Base-by-base conservation (phyloP, 2,113 vertebrate species). In the Nansenia antarctica region DNA sequence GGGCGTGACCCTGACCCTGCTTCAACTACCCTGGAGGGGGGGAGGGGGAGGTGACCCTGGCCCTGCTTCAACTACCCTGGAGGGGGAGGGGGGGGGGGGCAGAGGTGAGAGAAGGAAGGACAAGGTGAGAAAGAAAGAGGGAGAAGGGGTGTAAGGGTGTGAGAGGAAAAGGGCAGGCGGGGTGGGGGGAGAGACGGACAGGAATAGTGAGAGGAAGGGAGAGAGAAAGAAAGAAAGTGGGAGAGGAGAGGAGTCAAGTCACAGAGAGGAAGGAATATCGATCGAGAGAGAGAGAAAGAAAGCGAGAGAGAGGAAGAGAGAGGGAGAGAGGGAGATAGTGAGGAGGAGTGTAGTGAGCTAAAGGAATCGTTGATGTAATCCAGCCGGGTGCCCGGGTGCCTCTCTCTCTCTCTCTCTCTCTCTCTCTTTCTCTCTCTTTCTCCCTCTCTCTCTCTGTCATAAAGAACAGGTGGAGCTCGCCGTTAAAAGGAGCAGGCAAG, bases 391-490 rank as follows among this genome's bases (percentile, higher is more conserved):
- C n/a, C 3, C 6, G 6, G n/a, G 5, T n/a, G n/a, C n/a, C n/a
- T n/a, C n/a, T n/a, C n/a, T n/a, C n/a, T n/a, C n/a, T n/a, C n/a
- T n/a, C n/a, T n/a, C n/a, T n/a, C n/a, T n/a, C n/a, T n/a, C n/a
- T n/a, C n/a, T n/a, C n/a, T n/a, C n/a, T n/a, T n/a, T n/a, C n/a
- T n/a, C n/a, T n/a, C n/a, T n/a, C n/a, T n/a, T n/a, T n/a, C n/a
- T n/a, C n/a, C n/a, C n/a, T n/a, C n/a, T n/a, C n/a, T n/a, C n/a
- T n/a, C n/a, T n/a, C 14, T n/a, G 31, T 60, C 31, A 60, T 65
- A 76, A 80, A 85, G n/a, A 89, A 86, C 87, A 83, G 85, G 85
- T 86, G 85, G 78, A 59, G 83, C 66, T 79, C 70, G 62, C 79
- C 67, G 81, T 74, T 73, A 35, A 73, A 27, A 22, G 6, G 9